Base-by-base conservation (phyloP, 2,888 invertebrate genomes). In the Troides aeacus region DNA sequence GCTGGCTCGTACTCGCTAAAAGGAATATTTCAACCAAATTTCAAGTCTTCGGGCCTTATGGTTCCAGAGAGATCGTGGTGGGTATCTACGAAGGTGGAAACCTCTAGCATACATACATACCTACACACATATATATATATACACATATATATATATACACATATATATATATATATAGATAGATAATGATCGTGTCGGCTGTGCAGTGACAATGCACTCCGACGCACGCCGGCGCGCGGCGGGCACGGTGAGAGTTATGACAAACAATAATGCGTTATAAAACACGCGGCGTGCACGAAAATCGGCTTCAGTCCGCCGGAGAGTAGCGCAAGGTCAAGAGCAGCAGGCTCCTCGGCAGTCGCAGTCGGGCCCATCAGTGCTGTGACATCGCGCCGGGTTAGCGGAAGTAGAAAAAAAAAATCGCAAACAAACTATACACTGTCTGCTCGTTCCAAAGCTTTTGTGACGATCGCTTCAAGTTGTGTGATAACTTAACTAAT, bases 201-300 rank as follows among this genome's bases (percentile, higher is more conserved):
- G 24, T n/a, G 50, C 30, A 18, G 24, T 62, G 58, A 58, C 67
- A 68, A 59, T 56, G 68, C 67, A 70, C 65, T 68, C 73, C 66
- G 69, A 70, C 71, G 63, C 69, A 72, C 73, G 72, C 68, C 63
- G 42, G 21, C n/a, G 21, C 30, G 56, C n/a, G 12, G 24, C 21
- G 10, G 64, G 6, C 46, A 76, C 86, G 78, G 86, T 85, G 88
- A 90, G 88, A 89, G 88, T 89, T 87, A 88, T 86, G 85, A 90
- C 89, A 88, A 90, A 89, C 90, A 86, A 86, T 72, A 83, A 83
- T 83, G 84, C 86, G 84, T 90, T 91, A 92, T 92, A 92, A 92
- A 92, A 91, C 87, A 83, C 80, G 81, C 82, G 76, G 85, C 79
- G 80, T 79, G 81, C 78, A 84, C 88, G 83, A 85, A 89, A 89